Percentiles rank a stretch among this genome's conserved stretches.
These are phyloP conservation scores for Semaprochilodus insignis DNA, from an alignment of 2,797 vertebrate genomes.

Conservation along the genomic window DNA sequence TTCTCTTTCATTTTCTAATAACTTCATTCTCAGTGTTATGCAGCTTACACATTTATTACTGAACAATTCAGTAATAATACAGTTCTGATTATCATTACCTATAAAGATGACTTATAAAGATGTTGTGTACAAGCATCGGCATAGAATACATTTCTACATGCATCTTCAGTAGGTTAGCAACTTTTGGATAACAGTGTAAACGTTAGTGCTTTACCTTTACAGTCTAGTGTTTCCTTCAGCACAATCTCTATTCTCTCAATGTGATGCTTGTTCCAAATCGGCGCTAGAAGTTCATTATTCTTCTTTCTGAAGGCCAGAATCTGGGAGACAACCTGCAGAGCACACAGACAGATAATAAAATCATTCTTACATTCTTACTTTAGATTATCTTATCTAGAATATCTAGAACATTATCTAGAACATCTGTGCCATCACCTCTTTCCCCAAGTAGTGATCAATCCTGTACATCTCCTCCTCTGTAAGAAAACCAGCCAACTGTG, in stretches of 20 bases:
- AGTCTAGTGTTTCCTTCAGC: conserved; percentile 92
- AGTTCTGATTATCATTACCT: no score
- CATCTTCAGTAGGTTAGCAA: no score
- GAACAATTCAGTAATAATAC: no score
- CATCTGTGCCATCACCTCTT: conserved; percentile 82
- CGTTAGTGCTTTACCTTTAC: conserved; percentile 81
- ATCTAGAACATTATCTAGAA: not conserved
- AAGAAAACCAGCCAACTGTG: conserved; percentile 82
- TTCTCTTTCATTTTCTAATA: no score
- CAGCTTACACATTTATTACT: no score
- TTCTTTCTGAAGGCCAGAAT: conserved; percentile 92
- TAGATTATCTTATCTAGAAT: not conserved
- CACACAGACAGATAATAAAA: conserved; percentile 3
- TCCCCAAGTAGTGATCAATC: conserved; percentile 97
- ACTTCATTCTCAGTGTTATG: no score
- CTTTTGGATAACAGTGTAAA: no score
- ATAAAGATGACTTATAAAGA: no score
- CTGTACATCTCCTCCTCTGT: conserved; percentile 95
- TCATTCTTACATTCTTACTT: not conserved
- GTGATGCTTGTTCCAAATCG: conserved; percentile 91
- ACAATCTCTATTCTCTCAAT: conserved; percentile 94
- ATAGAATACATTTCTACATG: no score
- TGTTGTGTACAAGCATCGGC: no score
- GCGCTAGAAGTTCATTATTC: conserved; percentile 85
- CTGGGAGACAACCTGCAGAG: conserved; percentile 87